phyloP scores from a whole-genome alignment of 2,888 invertebrate species.

The Limnephilus marmoratus region DNA sequence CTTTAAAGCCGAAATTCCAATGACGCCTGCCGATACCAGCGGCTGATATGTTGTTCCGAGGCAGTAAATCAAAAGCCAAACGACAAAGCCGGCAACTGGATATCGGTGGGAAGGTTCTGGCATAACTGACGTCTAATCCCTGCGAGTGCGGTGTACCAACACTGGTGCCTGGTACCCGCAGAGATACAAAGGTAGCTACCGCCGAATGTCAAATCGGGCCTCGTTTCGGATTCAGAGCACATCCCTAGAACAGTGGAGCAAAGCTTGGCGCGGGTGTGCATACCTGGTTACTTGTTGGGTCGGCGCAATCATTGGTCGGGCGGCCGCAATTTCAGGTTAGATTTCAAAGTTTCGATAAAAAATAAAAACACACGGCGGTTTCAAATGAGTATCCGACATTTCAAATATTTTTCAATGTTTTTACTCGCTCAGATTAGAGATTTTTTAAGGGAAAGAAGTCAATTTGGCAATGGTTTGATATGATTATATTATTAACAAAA shows the following conservation, averaged over 20 bases:
- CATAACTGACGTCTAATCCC: slow-evolving; percentile 27
- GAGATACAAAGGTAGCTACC: not conserved
- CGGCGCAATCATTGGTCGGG: not conserved
- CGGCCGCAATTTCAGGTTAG: not conserved
- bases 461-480: not conserved
- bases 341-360: not conserved
- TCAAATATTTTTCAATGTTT: not conserved
- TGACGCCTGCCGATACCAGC: not conserved
- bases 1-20: not conserved
- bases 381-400: not conserved
- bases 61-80: slow-evolving; percentile 40
- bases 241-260: not conserved
- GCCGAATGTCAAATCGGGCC: slow-evolving; percentile 16
- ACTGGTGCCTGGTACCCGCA: not conserved
- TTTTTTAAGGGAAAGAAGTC: not conserved
- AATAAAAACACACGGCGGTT: not conserved
- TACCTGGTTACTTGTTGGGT: not conserved
- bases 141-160: slow-evolving; percentile 7
- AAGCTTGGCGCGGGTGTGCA: not conserved
- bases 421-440: not conserved
- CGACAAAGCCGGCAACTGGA: slow-evolving; percentile 21
- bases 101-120: slow-evolving; percentile 10
- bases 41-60: not conserved
- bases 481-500: too few relatives aligned
- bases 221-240: slow-evolving; percentile 26